Base-by-base conservation (phyloP, 2,797 vertebrate genomes). In the Eidolon dupreanum region DNA sequence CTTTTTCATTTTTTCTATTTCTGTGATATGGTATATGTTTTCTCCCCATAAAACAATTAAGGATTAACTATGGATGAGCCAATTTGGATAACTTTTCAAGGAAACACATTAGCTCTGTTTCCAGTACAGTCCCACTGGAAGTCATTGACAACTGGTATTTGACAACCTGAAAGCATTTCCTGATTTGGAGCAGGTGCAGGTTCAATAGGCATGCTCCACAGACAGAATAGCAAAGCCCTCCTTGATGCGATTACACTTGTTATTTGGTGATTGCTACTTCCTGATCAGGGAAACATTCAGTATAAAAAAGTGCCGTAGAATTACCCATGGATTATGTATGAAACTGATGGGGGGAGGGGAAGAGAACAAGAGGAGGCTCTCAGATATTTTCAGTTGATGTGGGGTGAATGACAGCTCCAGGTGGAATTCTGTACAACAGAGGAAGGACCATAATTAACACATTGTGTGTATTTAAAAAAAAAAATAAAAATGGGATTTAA, bases 191-290 rank as follows among this genome's bases (percentile, higher is more conserved):
- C 93, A 96, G 92, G 93, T 95, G 90, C 68, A 24, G 36, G 31
- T 71, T 85, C 65, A 71, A 41, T 13, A 61, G 79, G 43, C n/a
- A 20, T 28, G 5, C 63, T 92, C 49, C 85, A 65, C 22, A 41
- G 26, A 89, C 0, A 2, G 41, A 85, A 90, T 38, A 91, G 46
- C 91, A 93, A 83, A 94, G 43, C 9, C 46, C 59, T 92, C 28
- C 84, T 66, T 85, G 59, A 93, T 92, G 90, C 92, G 85, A 97
- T 92, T 91, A 90, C 22, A 53, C 65, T 89, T 55, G 90, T 96
- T 97, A 95, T 94, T 86, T 96, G 85, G 33, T 94, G 93, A 95
- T 86, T 95, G 91, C 82, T 87, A 26, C 91, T 89, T 91, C 63
- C 93, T 93, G 90, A 95, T 96, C 94, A 96, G 65, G 49, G 86